phyloP scores from a whole-genome alignment of 2,888 invertebrate species.

The Ichneumoninae sp. region DNA sequence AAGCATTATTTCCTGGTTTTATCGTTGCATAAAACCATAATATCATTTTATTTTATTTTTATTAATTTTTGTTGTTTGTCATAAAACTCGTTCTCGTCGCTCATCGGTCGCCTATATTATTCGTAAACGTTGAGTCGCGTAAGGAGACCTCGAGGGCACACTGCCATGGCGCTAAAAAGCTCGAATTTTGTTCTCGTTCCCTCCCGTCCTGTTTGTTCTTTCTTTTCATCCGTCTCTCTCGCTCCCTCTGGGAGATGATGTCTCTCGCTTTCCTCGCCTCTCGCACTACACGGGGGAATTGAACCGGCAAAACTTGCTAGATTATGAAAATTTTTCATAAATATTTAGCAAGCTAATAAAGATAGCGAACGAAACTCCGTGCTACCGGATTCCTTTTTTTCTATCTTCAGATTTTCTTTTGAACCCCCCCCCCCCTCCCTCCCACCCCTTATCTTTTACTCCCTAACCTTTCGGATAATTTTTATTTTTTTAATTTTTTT shows the following conservation, averaged over 20 bases:
- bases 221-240: conserved; percentile 27
- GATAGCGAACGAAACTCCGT: conserved; percentile 63
- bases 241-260: not conserved
- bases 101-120: not conserved
- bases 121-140: conserved; percentile 1
- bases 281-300: conserved; percentile 67
- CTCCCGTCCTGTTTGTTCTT: conserved; percentile 19
- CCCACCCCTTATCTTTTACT: not conserved
- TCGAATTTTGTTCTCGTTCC: conserved; percentile 28
- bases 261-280: conserved; percentile 29
- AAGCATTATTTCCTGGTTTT: too few species aligned
- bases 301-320: conserved; percentile 70
- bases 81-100: not conserved
- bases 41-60: not conserved
- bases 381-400: conserved; percentile 27
- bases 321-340: conserved; percentile 74
- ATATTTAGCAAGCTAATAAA: conserved; percentile 72
- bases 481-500: not conserved
- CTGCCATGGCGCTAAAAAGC: conserved; percentile 1
- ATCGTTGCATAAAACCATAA: not conserved
- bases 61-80: not conserved
- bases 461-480: conserved; percentile 1
- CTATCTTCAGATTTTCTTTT: conserved; percentile 61
- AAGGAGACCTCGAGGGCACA: not conserved
- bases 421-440: conserved; percentile 23